Base-by-base conservation (phyloP, 2,888 invertebrate species). In the Margaritifera margaritifera region DNA sequence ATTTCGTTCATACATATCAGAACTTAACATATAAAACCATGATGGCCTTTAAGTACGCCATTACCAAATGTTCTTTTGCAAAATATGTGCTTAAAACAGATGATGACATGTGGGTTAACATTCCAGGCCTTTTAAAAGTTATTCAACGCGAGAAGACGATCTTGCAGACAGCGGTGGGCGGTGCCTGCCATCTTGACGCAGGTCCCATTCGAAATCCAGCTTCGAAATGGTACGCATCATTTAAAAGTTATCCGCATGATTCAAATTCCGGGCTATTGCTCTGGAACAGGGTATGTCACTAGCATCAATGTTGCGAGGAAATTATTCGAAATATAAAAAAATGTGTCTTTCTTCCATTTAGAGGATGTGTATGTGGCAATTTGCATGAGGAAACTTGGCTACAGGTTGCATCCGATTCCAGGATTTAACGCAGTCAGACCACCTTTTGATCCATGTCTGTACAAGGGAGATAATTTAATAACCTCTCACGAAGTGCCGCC, bases 311-410 rank as follows among this genome's bases (percentile, higher is more conserved):
- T 82, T 4, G 83, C 75, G 1, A 59, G 63, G 19, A 73, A 78
- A 56, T 66, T 86, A 8, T 72, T 76, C 31, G 66, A 75, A 11
- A 64, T 81, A 2, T 85, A 84, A 2, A 74, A 72, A 5, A 66
- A 75, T 62, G 74, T 84, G 2, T 85, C 86, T 1, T 84, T 84
- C 69, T 84, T 85, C 58, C 79, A 83, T 68, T 66, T 86, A 57
- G 86, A 86, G 65, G 86, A 86, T 61, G 82, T 85, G n/a, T 86
- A 84, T 60, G 73, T 84, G 0, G 72, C 82, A 2, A 62, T 84
- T 51, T 85, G 85, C 56, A 68, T 80, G 11, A 66, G 67, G 50
- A 71, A 68, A 72, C 71, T 84, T 18, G 78, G 81, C 0, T 77
- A 69, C 55, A 71, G 50, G 19, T 42, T 84, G 18, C 24, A 60